Evolutionary conservation across 2,888 invertebrate species (phyloP), one percentile per base, ranked within the genome.

Genomic region (Ichneumoninae sp.): DNA sequence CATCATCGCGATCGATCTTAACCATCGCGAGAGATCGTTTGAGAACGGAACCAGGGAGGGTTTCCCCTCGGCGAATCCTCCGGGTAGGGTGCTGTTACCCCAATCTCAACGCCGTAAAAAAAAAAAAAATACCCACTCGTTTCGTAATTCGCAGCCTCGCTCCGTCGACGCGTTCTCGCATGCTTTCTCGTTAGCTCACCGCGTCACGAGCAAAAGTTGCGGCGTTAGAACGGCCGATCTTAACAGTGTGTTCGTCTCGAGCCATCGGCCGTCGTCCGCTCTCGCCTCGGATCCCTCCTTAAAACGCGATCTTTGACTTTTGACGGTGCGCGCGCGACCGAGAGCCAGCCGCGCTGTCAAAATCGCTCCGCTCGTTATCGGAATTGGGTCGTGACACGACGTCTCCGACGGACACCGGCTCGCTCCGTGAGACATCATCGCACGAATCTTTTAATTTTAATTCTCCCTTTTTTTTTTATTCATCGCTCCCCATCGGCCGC

Each of bases 231-330:
- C 47, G 30, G 10, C 40, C 40, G 40, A 40, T 60, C 13, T 74
- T 50, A 40, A 30, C 26, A 30, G 26, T 74, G 63, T 63, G 63
- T 63, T 44, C 33, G 63, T 63, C 33, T 63, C 33, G 44, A 26
- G 71, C 71, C 16, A 44, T 57, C 73, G 57, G 73, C 22, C 50
- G 63, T 82, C 74, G 63, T 66, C 68, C 76, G 76, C 81, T 76
- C 69, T 19, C 47, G 47, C 52, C 57, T 16, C 16, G 13, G 36
- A 26, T 71, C 57, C 66, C 57, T 73, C 63, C 76, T 80, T 66
- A 78, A 40, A 40, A 57, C 71, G 73, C 83, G 86, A 88, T 88
- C 88, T 88, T 86, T 88, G 85, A 86, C 87, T 88, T 88, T 82
- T 88, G 76, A 80, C 83, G 83, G 84, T 87, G 87, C 83, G 86